Conservation (phyloP, 2,797 vertebrate genomes). For the Pachyuromys duprasi region DNA sequence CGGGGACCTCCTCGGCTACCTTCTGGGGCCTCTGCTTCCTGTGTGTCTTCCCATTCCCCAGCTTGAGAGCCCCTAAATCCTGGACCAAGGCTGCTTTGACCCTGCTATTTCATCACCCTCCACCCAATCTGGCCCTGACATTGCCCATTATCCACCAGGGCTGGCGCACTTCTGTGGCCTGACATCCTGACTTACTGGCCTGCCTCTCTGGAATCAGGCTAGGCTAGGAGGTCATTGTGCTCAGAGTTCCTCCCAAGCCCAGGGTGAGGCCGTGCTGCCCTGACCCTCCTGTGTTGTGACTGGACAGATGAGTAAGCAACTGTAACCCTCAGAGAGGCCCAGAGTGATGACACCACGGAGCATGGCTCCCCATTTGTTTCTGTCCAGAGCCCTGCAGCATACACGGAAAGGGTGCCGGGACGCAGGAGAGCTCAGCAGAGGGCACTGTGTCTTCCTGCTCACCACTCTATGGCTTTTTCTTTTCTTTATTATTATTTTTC, state of each 20-base stretch:
- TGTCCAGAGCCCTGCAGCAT: not conserved
- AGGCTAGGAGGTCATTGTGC: slow-evolving; percentile 18
- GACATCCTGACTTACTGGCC: not conserved
- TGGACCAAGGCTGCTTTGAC: not conserved
- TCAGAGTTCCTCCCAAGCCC: not conserved
- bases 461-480: not conserved
- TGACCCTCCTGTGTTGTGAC: slow-evolving; percentile 4
- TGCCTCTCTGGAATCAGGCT: slow-evolving; percentile 4
- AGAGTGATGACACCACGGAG: not conserved
- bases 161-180: not conserved
- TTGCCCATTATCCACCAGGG: not conserved
- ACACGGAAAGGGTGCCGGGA: not conserved
- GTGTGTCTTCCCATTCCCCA: not conserved
- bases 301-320: slow-evolving; percentile 51
- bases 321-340: not conserved
- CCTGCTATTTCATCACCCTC: not conserved
- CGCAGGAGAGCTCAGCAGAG: not conserved
- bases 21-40: not conserved
- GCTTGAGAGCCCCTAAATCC: not conserved
- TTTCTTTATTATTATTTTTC: not conserved
- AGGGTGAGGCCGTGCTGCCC: not conserved
- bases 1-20: not conserved
- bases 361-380: not conserved
- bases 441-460: not conserved
- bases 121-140: not conserved